Evolutionary conservation across 2,888 invertebrate species (phyloP).

Genomic region (Leucoma salicis): DNA sequence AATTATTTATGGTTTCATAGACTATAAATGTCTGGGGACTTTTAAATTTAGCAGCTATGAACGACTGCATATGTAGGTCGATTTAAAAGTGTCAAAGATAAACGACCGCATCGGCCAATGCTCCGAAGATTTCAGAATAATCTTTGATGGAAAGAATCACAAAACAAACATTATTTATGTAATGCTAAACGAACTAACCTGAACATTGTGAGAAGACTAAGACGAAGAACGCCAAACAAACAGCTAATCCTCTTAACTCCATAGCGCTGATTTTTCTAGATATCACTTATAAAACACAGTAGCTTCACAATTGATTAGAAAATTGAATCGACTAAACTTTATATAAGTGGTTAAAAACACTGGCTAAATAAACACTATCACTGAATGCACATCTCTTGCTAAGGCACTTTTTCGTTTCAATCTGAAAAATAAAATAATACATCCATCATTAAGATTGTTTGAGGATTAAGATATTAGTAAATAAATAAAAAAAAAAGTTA

Average conservation of each 20-base stretch:
- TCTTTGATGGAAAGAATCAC: neutral
- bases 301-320: slow-evolving; percentile 32
- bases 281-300: slow-evolving; percentile 44
- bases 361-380: slow-evolving; percentile 49
- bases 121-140: neutral
- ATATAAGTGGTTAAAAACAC: slow-evolving; percentile 42
- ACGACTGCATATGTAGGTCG: neutral
- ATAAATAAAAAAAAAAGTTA: neutral
- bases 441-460: too few species aligned
- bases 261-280: slow-evolving; percentile 39
- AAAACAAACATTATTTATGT: slow-evolving; percentile 1
- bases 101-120: neutral
- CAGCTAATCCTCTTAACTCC: slow-evolving; percentile 58
- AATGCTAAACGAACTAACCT: slow-evolving; percentile 47
- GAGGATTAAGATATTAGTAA: too few species aligned
- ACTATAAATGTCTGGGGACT: neutral
- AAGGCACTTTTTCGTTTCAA: slow-evolving; percentile 57
- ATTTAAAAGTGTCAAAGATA: neutral
- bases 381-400: slow-evolving; percentile 69
- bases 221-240: slow-evolving; percentile 53
- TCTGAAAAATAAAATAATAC: neutral
- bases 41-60: neutral
- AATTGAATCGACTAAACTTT: slow-evolving; percentile 31
- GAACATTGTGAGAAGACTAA: slow-evolving; percentile 59
- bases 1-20: slow-evolving; percentile 3